phyloP scores from a whole-genome alignment of 2,113 vertebrate genomes.

The Pteruthius melanotis region DNA sequence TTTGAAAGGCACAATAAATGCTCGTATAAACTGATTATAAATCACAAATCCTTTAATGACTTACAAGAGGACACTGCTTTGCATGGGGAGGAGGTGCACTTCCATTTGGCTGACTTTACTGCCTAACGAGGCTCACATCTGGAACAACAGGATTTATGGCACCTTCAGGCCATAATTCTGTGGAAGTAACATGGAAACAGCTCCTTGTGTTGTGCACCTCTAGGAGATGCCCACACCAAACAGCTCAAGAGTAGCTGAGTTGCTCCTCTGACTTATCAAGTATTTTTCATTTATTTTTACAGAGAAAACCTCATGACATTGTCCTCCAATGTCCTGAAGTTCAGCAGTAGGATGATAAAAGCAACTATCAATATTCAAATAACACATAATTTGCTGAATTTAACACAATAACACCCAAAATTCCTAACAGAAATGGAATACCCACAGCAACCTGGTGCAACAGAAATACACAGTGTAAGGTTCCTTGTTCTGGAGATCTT shows the following conservation, averaged over 20 bases:
- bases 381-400: neutral
- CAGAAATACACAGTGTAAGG: neutral
- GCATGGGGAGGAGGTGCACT: neutral
- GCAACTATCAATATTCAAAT: neutral
- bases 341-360: fast-evolving
- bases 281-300: neutral
- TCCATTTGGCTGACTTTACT: neutral
- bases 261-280: neutral
- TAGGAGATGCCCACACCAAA: neutral
- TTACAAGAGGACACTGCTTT: neutral
- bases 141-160: neutral
- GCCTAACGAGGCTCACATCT: neutral
- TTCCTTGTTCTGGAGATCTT: neutral
- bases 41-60: slow-evolving; percentile 28
- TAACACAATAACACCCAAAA: neutral
- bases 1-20: slow-evolving; percentile 30
- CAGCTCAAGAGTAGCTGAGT: neutral
- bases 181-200: neutral
- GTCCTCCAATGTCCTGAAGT: neutral
- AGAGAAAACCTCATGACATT: neutral
- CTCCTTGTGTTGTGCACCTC: neutral
- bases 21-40: neutral
- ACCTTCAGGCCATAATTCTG: neutral
- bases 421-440: neutral
- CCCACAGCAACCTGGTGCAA: fast-evolving